Evolutionary conservation across 2,797 vertebrate species (phyloP), one percentile per base, ranked within the genome.

Genomic region (Sebastiscus tertius): DNA sequence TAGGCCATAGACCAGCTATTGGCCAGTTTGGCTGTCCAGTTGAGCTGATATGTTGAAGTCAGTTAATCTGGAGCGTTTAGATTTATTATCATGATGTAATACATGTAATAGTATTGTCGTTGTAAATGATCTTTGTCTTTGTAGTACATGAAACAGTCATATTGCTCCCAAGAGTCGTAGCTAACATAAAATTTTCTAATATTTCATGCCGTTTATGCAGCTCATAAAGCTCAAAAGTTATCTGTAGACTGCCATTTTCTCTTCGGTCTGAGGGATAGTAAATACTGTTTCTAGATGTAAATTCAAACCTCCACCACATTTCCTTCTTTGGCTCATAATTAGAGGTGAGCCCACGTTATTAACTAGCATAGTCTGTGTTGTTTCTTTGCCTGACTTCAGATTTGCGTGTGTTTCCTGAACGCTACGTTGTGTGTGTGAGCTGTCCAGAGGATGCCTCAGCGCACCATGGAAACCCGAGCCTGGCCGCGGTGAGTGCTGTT

Each of bases 391-490:
- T 87, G 75, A 79, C 91, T 85, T 80, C 89, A 99, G 98, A 97
- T 33, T 92, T 99, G 80, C 95, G 94, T 88, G 92, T 99, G 81
- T 98, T 99, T 95, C 98, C 98, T 62, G 97, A 98, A 71, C 94
- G 95, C 69, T 97, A 96, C 89, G 96, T 98, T 42, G 96, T 99
- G 91, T 98, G 96, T 93, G 95, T 96, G 93, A 97, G 95, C 93
- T 95, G 95, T 86, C 94, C 95, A 77, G 95, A 96, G 87, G 95
- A 89, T 84, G 88, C 89, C 93, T 89, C 73, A 79, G 93, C 89
- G 80, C 85, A 88, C 88, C 93, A 87, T 93, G 81, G 90, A 88
- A 96, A 92, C 83, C 85, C 34, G 88, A 95, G 92, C 89, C 88
- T 64, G 87, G 84, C 90, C 83, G 85, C 72, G 87, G 96, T 96